A percentile compares a stretch with the other conserved stretches of the same genome.
Conservation (phyloP, 2,888 invertebrate genomes). For the Patella depressa region DNA sequence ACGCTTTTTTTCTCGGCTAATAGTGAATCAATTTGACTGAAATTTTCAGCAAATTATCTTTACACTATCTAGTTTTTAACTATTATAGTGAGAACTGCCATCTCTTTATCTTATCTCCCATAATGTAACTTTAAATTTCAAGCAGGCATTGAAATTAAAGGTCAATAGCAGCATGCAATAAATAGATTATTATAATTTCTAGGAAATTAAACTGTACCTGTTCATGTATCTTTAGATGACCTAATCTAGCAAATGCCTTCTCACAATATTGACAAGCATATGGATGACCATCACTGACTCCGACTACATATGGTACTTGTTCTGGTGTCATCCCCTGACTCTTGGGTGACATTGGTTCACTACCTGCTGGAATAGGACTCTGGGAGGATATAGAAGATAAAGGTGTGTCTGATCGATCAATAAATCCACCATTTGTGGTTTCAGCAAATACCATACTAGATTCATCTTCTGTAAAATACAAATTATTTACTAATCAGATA, state of each 20-base stretch:
- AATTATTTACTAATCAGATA: too few species aligned
- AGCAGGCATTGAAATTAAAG: too few species aligned
- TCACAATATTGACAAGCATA: constrained; percentile 94
- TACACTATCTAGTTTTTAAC: too few species aligned
- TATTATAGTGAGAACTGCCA: too few species aligned
- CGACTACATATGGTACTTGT: constrained; percentile 78
- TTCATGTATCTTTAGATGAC: constrained; percentile 91
- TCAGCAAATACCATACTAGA: constrained; percentile 29
- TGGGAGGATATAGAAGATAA: constrained; percentile 28
- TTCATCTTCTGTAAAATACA: constrained; percentile 16
- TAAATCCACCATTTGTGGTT: neutral
- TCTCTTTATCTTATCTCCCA: too few species aligned
- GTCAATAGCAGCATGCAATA: too few species aligned
- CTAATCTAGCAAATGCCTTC: constrained; percentile 88
- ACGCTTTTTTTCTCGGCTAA: too few species aligned
- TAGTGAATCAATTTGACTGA: too few species aligned
- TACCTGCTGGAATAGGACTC: constrained; percentile 24
- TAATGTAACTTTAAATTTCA: too few species aligned
- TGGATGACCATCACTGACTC: constrained; percentile 83
- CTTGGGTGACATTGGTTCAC: constrained; percentile 36
- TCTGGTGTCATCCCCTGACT: constrained; percentile 45
- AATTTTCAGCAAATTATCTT: too few species aligned
- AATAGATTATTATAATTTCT: neutral
- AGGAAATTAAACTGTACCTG: constrained; percentile 77
- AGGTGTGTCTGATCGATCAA: constrained; percentile 26